Evolutionary conservation across 2,113 vertebrate species (phyloP), one percentile per base, ranked within the genome.

Genomic region (Phalacrocorax pelagicus): DNA sequence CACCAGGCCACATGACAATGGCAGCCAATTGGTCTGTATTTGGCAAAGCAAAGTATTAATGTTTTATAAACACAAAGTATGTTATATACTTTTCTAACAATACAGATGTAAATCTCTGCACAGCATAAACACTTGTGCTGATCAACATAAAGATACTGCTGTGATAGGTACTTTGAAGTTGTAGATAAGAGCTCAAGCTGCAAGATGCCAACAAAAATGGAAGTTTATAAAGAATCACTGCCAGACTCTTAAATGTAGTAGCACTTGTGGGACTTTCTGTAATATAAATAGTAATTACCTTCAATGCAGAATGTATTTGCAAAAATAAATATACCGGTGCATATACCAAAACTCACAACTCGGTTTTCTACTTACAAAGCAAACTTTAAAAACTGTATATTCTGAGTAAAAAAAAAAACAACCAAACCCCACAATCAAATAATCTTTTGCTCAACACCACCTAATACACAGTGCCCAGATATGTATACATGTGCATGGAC

Each of bases 161-260:
- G 92, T 85, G 95, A 94, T 85, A 92, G 94, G 73, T 89, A 95
- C 89, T 96, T 67, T 88, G 95, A 97, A 94, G 81, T 70, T 89
- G 89, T 11, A 95, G 91, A 70, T 92, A 95, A 97, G 83, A 94
- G 78, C 78, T 94, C 84, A 81, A 88, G 89, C 92, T 95, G 95
- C 49, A 96, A 94, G 87, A 93, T 77, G 78, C 94, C 89, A 94
- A 54, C 81, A 91, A 87, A 92, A 92, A 59, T 62, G 74, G 58
- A 92, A 92, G 87, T 91, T 87, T 94, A 89, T 95, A 94, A 96
- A 88, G 92, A 97, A 96, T 95, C 86, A 85, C 78, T 96, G 92
- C 92, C 94, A 97, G 89, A 88, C 70, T 94, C 78, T 94, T 92
- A 82, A 96, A 94, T 61, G 77, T 58, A 95, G 94, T 46, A 96